Evolutionary conservation across 1,140 invertebrate species (phyloP).

Genomic region (Neomicropteryx cornuta): DNA sequence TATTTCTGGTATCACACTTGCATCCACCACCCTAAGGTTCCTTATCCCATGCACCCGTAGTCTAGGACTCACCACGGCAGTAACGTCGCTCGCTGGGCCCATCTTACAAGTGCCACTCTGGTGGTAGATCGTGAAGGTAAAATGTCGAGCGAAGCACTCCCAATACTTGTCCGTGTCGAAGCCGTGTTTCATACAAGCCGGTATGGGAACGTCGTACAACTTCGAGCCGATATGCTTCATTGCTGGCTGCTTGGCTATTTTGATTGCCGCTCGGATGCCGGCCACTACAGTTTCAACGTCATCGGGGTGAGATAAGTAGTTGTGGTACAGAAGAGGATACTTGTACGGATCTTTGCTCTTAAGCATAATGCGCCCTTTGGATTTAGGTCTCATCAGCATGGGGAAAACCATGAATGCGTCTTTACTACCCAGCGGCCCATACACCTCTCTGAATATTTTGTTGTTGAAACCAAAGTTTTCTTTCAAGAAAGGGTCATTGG

Average conservation of each 20-base stretch:
- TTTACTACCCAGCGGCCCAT: slow-evolving; percentile 20
- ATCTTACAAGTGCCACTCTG: slow-evolving; percentile 73
- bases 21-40: slow-evolving; percentile 57
- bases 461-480: slow-evolving; percentile 36
- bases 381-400: slow-evolving; percentile 57
- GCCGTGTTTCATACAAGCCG: slow-evolving; percentile 43
- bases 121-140: slow-evolving; percentile 65
- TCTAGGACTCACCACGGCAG: slow-evolving; percentile 56
- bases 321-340: slow-evolving; percentile 68
- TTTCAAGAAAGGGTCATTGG: slow-evolving; percentile 29
- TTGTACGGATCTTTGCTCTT: slow-evolving; percentile 52
- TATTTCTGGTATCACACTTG: slow-evolving; percentile 54
- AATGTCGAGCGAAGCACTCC: slow-evolving; percentile 52
- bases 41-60: slow-evolving; percentile 53
- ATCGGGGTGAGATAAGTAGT: slow-evolving; percentile 54
- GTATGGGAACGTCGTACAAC: slow-evolving; percentile 44
- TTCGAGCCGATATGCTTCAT: slow-evolving; percentile 44
- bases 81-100: slow-evolving; percentile 52
- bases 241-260: slow-evolving; percentile 40
- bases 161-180: slow-evolving; percentile 57
- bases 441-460: slow-evolving; percentile 17
- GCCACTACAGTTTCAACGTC: slow-evolving; percentile 41
- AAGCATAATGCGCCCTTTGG: slow-evolving; percentile 53
- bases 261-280: slow-evolving; percentile 43
- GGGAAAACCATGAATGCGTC: slow-evolving; percentile 48